Base-by-base conservation (phyloP, 2,797 vertebrate species). In the Enteromius unitaeniatus region DNA sequence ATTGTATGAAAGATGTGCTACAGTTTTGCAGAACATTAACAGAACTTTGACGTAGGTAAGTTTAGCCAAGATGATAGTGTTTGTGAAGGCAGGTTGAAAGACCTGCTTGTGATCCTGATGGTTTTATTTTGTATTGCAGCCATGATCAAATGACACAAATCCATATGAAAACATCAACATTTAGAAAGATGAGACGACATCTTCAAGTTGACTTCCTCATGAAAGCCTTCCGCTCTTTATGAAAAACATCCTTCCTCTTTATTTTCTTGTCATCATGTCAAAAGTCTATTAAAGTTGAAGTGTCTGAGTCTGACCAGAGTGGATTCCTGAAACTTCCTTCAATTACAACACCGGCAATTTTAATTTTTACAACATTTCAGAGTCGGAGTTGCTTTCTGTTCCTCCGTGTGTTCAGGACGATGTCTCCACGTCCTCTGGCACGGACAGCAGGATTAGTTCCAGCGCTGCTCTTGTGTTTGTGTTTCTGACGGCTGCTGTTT, bases 381-480 rank as follows among this genome's bases (percentile, higher is more conserved):
- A 88, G 91, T 90, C 87, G 88, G 87, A 89, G 89, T 84, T 90
- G 88, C 77, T 79, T 92, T 92, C 86, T 92, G 90, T 89, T 92
- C 88, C 90, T 91, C 55, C 4, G 40, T 21, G 80, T 58, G 26
- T 64, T 31, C 60, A 62, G 60, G 26, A 23, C 47, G 79, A 81
- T 68, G 84, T 92, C 91, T 91, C 92, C 70, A 65, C 81, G 21
- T 82, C 64, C 83, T 42, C 19, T 70, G 64, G 55, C 69, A 75
- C 49, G 11, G 23, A 89, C 88, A 83, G 90, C 88, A 89, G 89
- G 93, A 95, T 94, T 95, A 94, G 87, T 92, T 90, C 89, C 81
- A 87, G 84, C 73, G 42, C 81, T 31, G 67, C 75, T 78, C 85
- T 82, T 82, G 85, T 90, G 31, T 77, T 85, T 85, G 87, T 89